A percentile compares a stretch with the other conserved stretches of the same genome.
Evolutionary conservation across 30 jellyfish, hydroid and myxozoan species (phyloP).

Genomic region (Aurelia coerulea): DNA sequence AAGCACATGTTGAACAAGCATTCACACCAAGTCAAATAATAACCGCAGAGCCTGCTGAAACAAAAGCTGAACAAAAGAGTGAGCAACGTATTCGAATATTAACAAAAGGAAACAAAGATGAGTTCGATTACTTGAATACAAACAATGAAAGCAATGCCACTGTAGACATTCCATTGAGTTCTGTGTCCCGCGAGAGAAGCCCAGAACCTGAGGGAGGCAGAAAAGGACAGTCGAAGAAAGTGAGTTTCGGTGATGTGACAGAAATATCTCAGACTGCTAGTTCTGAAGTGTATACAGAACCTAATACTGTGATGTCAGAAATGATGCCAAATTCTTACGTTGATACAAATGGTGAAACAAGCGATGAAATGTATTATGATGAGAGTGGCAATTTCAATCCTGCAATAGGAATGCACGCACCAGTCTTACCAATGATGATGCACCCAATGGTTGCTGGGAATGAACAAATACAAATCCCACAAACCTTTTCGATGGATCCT

Average conservation of each 20-base stretch:
- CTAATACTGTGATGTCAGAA: slow-evolving; percentile 14
- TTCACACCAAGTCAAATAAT: too few species aligned
- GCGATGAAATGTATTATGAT: slow-evolving; percentile 26
- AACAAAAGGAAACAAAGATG: slow-evolving; percentile 50
- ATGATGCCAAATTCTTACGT: slow-evolving; percentile 4
- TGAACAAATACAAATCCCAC: slow-evolving; percentile 55
- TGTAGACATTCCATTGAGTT: background rate
- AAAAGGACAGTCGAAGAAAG: slow-evolving; percentile 40
- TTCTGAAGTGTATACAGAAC: background rate
- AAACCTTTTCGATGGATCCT: slow-evolving; percentile 53
- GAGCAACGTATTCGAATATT: slow-evolving; percentile 54
- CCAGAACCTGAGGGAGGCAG: slow-evolving; percentile 58
- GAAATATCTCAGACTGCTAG: slow-evolving; percentile 28
- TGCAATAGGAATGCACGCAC: slow-evolving; percentile 35
- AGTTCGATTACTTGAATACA: slow-evolving; percentile 19
- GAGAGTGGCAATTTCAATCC: slow-evolving; percentile 17
- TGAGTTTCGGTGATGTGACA: slow-evolving; percentile 65
- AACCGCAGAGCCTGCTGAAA: background rate
- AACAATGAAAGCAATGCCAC: slow-evolving; percentile 17
- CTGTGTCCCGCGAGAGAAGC: slow-evolving; percentile 34
- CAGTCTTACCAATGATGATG: slow-evolving; percentile 55
- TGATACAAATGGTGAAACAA: slow-evolving; percentile 39
- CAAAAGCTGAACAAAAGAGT: slow-evolving; percentile 38
- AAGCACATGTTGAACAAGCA: too few species aligned
- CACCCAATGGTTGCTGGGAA: slow-evolving; percentile 31